Evolutionary conservation across 37 sponge, comb jelly and placozoan species (phyloP).

Genomic region (Cliona cf. orientalis): DNA sequence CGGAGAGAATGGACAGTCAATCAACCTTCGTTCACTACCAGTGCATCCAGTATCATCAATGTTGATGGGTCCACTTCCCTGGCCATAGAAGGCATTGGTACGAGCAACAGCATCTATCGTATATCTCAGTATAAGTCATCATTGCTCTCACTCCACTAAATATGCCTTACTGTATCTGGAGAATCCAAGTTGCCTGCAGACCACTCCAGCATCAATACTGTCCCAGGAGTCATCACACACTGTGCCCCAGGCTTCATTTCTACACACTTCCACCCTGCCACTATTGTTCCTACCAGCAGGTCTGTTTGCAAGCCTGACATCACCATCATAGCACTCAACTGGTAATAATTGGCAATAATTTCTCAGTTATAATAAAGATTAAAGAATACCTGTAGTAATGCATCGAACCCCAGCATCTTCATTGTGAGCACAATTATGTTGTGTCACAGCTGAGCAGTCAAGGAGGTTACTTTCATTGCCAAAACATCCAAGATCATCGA

Average conservation of each 20-base stretch:
- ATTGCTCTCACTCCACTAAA: too few relatives aligned
- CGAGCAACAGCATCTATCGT: constrained; percentile 7
- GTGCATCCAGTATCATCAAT: background rate
- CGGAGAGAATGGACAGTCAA: background rate
- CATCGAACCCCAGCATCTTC: constrained; percentile 6
- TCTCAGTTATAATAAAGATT: background rate
- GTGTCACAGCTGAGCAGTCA: background rate
- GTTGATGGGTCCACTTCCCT: background rate
- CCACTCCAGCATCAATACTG: constrained; percentile 18
- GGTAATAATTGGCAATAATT: background rate
- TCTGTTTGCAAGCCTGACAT: constrained; percentile 3
- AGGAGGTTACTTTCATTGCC: background rate
- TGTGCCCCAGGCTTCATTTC: constrained; percentile 10
- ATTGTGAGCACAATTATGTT: background rate
- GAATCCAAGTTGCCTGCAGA: constrained; percentile 16
- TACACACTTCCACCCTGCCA: constrained; percentile 19
- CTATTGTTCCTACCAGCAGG: too few relatives aligned
- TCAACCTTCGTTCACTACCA: background rate
- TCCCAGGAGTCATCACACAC: constrained; percentile 25
- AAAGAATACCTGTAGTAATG: background rate
- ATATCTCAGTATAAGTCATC: background rate
- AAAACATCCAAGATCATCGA: background rate
- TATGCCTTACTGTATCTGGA: background rate
- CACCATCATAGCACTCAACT: background rate
- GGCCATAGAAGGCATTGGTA: background rate